These are phyloP conservation scores for Aphodius sticticus DNA, from an alignment of 2,888 invertebrate species.

Conservation along the genomic window DNA sequence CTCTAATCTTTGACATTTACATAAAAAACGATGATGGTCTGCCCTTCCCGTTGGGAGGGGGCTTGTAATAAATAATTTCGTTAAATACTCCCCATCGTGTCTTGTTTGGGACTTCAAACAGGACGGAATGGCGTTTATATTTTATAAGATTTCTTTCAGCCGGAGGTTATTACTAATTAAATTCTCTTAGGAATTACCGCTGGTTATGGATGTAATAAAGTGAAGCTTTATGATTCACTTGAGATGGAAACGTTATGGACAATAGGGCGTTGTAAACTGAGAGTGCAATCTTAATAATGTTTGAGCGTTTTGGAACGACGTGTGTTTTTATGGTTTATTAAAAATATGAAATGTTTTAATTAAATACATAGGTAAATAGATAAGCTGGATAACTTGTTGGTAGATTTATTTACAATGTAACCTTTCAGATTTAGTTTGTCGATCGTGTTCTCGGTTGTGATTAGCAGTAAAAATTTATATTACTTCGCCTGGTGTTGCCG, in stretches of 20 bases:
- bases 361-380: too few species aligned
- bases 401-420: too few species aligned
- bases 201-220: not conserved
- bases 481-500: not conserved
- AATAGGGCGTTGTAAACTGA: too few species aligned
- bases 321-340: too few species aligned
- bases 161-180: not conserved
- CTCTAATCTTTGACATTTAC: not conserved
- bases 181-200: not conserved
- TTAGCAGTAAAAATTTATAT: not conserved
- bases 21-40: not conserved
- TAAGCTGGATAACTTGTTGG: too few species aligned
- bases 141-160: not conserved
- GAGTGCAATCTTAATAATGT: too few species aligned
- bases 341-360: too few species aligned
- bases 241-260: too few species aligned
- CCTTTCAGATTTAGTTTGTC: too few species aligned
- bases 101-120: not conserved
- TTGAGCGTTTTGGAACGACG: too few species aligned
- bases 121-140: not conserved
- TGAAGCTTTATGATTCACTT: not conserved
- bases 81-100: not conserved
- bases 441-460: not conserved
- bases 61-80: not conserved
- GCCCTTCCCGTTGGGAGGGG: not conserved